A percentile compares a stretch with the other conserved stretches of the same genome.
Evolutionary conservation across 2,888 invertebrate genomes (phyloP).

Genomic region (Merodon equestris): DNA sequence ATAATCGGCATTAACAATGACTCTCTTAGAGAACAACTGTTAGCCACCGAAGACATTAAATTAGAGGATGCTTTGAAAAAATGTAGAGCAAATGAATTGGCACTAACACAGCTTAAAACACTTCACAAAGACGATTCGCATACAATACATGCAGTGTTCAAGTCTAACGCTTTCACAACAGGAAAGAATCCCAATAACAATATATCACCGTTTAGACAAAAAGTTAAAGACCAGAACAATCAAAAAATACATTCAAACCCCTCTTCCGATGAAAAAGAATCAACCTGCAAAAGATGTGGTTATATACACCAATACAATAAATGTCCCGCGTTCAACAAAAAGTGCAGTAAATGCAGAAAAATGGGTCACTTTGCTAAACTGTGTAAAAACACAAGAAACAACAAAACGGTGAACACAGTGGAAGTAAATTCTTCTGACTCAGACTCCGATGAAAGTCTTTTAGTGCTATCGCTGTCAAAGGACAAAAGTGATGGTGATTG

Average conservation of each 20-base stretch:
- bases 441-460: constrained; percentile 21
- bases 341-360: constrained; percentile 29
- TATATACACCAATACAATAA: constrained; percentile 15
- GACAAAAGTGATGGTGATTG: constrained; percentile 15
- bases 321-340: constrained; percentile 24
- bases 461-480: constrained; percentile 21
- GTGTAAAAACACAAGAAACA: constrained; percentile 25
- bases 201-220: background rate
- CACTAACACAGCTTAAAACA: constrained; percentile 25
- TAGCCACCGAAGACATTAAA: constrained; percentile 28
- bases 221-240: constrained; percentile 1
- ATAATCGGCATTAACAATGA: constrained; percentile 24
- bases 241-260: constrained; percentile 8
- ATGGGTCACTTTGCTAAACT: constrained; percentile 29
- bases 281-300: constrained; percentile 27
- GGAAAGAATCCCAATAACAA: constrained; percentile 11
- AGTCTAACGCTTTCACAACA: constrained; percentile 3
- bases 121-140: constrained; percentile 29
- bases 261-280: constrained; percentile 5
- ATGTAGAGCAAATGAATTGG: constrained; percentile 26
- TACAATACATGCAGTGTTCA: constrained; percentile 13
- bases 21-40: constrained; percentile 11
- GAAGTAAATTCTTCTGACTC: constrained; percentile 9
- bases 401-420: no score
- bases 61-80: constrained; percentile 25